Base-by-base conservation (phyloP, 92 coral and sea anemone genomes). In the Muricea muricata region DNA sequence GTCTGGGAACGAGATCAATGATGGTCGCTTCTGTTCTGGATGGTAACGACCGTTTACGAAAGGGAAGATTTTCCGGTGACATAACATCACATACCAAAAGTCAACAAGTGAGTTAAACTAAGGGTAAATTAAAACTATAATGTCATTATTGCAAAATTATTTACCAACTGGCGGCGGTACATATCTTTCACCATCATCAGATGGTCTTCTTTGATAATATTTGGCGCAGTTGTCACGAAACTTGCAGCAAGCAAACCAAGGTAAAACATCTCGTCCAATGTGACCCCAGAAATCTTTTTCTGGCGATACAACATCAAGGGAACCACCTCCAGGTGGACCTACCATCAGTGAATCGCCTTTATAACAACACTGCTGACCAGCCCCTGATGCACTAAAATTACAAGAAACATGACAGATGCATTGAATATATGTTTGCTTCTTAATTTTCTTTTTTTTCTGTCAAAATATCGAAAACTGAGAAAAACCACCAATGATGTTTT, bases 321-420 rank as follows among this genome's bases (percentile, higher is more conserved):
- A 79, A 37, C 93, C 87, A 26, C 98, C 98, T 32, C 82, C 81
- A 2, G 91, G 91, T 40, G 89, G 84, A 11, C 93, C 91, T 26
- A 94, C 73, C 82, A 94, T 83, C 30, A 94, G 73, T 79, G 84
- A 96, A 65, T 71, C 34, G 18, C 23, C 12, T 47, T 90, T 92
- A 54, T 92, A 93, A 72, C 97, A 93, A 65, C 98, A 92, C 79
- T 92, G 94, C 25, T 87, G 92, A 10, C 92, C 98, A 18, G 90
- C 91, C 14, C 93, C 93, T 26, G 61, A 81, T 3, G 58, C 28
- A 78, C 95, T 93, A 40, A 48, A 65, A n/a, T n/a, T n/a, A n/a
- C n/a, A 25, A 4, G 26, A 32, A 24, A 61, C 26, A 61, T 4
- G 11, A 61, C 32, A 24, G 63, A 37, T 37, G 9, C 5, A 4